Evolutionary conservation across 2,113 vertebrate genomes (phyloP), one percentile per base, ranked within the genome.

Genomic region (Canis aureus): DNA sequence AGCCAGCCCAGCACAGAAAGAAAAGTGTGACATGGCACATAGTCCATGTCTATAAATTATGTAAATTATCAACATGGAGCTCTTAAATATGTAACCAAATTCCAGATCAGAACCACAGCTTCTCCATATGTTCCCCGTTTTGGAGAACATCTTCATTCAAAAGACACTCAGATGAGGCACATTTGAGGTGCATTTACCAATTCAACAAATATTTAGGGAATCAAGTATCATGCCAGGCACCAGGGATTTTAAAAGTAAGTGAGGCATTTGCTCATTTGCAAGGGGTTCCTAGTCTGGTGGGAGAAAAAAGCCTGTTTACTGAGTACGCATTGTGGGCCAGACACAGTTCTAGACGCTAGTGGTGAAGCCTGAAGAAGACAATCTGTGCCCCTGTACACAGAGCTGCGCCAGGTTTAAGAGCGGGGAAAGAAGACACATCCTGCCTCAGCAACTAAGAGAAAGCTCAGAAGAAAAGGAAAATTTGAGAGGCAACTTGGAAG

Each of bases 41-140:
- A 1, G 5, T 1, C 13, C 3, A 2, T 11, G 29, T 11, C 71
- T 32, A 11, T 5, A 16, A 22, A 8, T 2, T 11, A 25, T 2
- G 38, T 16, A 16, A 49, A 62, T 3, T 1, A 2, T 25, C 71
- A 17, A 1, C 7, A 25, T 0, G 59, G 3, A 12, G 51, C 74
- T 4, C 35, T 29, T 64, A 13, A 35, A 16, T 19, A 1, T 29
- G 73, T 2, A 8, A 8, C 29, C 43, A 0, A 79, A 12, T 3
- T 13, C 43, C n/a, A 2, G 9, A 11, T 17, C 5, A 25, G 73
- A 66, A 5, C 59, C 15, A 5, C 29, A 35, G 43, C 15, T 0
- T 2, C 55, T 22, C 6, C 4, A 4, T n/a, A 3, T 2, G 13
- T 13, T 53, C 49, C n/a, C 27, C 38, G 0, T 9, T 57, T 49